A percentile compares a stretch with the other conserved stretches of the same genome.
Evolutionary conservation across 2,888 invertebrate species (phyloP).

Genomic region (Poecilobothrus nobilitatus): DNA sequence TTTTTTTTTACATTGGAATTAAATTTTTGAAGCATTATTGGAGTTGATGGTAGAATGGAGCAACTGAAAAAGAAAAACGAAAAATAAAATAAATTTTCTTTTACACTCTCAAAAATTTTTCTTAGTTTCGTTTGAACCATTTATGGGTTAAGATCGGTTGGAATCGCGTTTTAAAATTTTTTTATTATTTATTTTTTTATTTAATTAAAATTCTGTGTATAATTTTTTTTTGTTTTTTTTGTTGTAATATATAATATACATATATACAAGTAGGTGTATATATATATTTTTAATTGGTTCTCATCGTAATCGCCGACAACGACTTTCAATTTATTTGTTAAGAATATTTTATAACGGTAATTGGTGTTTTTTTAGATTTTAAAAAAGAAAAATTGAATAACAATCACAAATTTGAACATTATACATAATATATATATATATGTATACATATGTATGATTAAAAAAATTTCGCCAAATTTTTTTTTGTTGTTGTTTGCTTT

Average conservation of each 20-base stretch:
- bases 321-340: background rate
- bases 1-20: no score
- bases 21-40: background rate
- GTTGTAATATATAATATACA: no score
- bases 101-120: background rate
- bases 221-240: no score
- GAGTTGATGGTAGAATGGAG: background rate
- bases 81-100: background rate
- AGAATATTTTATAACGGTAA: background rate
- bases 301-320: no score
- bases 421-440: background rate
- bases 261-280: no score
- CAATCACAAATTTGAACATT: background rate
- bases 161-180: background rate
- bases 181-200: no score
- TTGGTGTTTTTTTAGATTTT: background rate
- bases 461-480: background rate
- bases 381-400: background rate
- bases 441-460: background rate
- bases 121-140: background rate
- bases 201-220: no score
- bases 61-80: background rate
- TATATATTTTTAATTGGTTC: no score
- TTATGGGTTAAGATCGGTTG: constrained; percentile 2
- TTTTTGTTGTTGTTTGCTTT: background rate